Conservation (phyloP, 2,888 invertebrate genomes). For the Hydraecia micacea region DNA sequence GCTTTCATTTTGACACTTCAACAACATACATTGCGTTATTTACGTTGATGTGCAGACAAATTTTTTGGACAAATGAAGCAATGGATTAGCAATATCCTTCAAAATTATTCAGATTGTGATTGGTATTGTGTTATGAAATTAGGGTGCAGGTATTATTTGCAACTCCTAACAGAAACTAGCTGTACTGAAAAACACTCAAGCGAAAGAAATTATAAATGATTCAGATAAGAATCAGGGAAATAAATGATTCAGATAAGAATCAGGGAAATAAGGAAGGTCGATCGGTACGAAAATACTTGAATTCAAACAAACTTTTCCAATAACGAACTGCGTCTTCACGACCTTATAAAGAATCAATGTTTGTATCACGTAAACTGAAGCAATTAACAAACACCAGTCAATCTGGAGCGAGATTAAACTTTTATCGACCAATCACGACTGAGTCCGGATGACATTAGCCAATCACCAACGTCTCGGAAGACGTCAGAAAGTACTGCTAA, state of each 20-base stretch:
- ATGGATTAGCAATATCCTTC: background rate
- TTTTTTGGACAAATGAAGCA: background rate
- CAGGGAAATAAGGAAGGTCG: background rate
- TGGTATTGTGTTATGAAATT: too few species aligned
- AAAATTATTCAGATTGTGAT: background rate
- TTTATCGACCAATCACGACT: slow-evolving; percentile 71
- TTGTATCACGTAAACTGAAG: slow-evolving; percentile 59
- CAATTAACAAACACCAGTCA: slow-evolving; percentile 66
- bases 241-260: slow-evolving; percentile 2
- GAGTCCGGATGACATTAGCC: slow-evolving; percentile 65
- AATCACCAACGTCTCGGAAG: slow-evolving; percentile 64
- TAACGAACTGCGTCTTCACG: slow-evolving; percentile 31
- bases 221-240: background rate
- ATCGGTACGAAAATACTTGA: slow-evolving; percentile 7
- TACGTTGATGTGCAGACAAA: background rate
- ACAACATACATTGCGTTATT: background rate
- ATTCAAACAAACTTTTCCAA: slow-evolving; percentile 31
- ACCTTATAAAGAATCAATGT: slow-evolving; percentile 58
- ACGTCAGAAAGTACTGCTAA: slow-evolving; percentile 62
- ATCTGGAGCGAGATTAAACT: slow-evolving; percentile 70
- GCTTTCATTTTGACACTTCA: background rate
- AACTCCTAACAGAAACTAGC: background rate
- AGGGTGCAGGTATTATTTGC: background rate
- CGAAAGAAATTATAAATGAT: background rate
- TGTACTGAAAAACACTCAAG: background rate